phyloP scores from a whole-genome alignment of 2,888 invertebrate genomes.

The Agrochola lychnidis region DNA sequence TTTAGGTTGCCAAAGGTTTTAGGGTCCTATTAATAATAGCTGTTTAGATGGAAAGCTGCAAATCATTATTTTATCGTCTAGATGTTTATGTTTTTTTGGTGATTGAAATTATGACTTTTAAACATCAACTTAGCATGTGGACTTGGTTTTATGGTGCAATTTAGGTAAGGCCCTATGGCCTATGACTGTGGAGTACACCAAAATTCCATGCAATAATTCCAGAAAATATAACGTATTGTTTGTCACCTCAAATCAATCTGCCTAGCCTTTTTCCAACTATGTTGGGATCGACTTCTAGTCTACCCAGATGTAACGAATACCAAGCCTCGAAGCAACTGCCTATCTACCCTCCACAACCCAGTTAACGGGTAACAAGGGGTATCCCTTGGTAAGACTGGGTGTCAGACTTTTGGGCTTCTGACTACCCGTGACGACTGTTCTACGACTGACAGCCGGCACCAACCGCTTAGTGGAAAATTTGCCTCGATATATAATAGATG shows the following conservation, averaged over 20 bases:
- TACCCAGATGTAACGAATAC: not conserved
- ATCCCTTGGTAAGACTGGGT: not conserved
- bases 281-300: not conserved
- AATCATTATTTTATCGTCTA: not conserved
- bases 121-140: not conserved
- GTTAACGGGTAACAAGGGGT: not conserved
- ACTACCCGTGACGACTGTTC: not conserved
- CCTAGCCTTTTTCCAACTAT: not conserved
- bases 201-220: not conserved
- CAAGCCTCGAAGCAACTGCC: not conserved
- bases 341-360: not conserved
- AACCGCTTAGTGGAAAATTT: not conserved
- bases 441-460: not conserved
- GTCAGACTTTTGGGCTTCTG: not conserved
- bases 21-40: conserved; percentile 1
- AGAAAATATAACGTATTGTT: not conserved
- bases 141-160: not conserved
- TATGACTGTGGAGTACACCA: not conserved
- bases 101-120: not conserved
- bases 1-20: not conserved
- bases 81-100: not conserved
- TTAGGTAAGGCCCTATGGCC: not conserved
- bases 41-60: not conserved
- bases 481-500: not conserved
- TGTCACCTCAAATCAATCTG: not conserved